Evolutionary conservation across 1,140 invertebrate species (phyloP), one percentile per base, ranked within the genome.

Genomic region (Nasonia vitripennis): DNA sequence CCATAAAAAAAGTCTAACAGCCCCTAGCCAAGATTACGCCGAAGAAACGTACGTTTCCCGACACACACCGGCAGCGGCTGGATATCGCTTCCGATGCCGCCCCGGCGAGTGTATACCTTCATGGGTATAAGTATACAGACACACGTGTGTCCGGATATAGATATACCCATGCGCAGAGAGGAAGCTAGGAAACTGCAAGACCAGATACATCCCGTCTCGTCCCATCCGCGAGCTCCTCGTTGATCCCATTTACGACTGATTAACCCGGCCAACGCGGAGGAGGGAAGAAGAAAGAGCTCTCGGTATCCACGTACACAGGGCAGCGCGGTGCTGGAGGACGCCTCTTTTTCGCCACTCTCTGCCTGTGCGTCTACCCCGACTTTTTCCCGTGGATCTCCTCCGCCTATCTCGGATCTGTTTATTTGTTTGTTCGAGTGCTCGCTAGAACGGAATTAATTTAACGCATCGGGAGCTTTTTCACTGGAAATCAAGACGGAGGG

Each of bases 21-120:
- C 87, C 87, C 80, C 68, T 62, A 55, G 87, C 87, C 84, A 88
- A 90, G 90, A 91, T 91, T 90, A 91, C 88, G 87, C 86, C 86
- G 83, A 87, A 45, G 41, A 51, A 88, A 86, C 85, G 86, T 91
- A 88, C 83, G 86, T 80, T 86, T 80, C 80, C 83, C 81, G 17
- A 31, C 37, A 9, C 37, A 9, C n/a, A 45, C 41, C 41, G 41
- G 0, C 55, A 17, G n/a, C 48, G 55, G 68, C 27, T 51, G n/a
- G 51, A 78, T 80, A 85, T 71, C 82, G 62, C 80, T 87, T 83
- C 55, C 79, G 83, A 85, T 83, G 70, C 67, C 37, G 20, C 79
- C 62, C 68, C 20, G 71, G 34, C 12, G 81, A 68, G 2, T 78
- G 14, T 79, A 70, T 34, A 27, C 11, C 9, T 81, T 34, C 11